Percentiles rank a stretch among this genome's conserved stretches.
Conservation (phyloP, 2,888 invertebrate species). For the Zele albiditarsus region DNA sequence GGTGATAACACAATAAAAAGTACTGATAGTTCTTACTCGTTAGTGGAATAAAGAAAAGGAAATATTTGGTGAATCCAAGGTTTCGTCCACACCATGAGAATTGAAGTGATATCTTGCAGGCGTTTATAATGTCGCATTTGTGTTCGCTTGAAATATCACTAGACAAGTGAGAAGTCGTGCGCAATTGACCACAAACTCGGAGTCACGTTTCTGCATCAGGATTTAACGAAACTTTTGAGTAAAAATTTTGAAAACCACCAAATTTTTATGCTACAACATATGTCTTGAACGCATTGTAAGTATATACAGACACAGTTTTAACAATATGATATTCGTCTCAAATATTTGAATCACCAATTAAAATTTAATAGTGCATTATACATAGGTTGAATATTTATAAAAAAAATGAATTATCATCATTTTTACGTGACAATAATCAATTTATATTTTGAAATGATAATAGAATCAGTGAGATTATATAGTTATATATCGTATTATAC, state of each 20-base stretch:
- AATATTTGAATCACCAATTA: background rate
- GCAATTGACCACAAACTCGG: background rate
- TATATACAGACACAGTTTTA: background rate
- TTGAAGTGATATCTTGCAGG: slow-evolving; percentile 1
- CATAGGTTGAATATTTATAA: background rate
- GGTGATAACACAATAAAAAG: too few relatives aligned
- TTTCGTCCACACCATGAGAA: background rate
- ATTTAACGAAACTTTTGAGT: background rate
- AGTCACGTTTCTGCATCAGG: slow-evolving; percentile 4
- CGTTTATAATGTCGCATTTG: background rate
- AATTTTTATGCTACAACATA: background rate
- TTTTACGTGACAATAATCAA: too few relatives aligned
- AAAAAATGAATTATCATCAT: background rate
- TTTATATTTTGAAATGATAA: too few relatives aligned
- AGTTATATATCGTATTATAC: too few relatives aligned
- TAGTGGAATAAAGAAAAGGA: too few relatives aligned
- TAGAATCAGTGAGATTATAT: too few relatives aligned
- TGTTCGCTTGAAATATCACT: background rate
- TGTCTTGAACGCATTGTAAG: background rate
- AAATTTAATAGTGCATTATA: background rate
- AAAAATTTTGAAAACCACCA: background rate
- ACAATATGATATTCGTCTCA: background rate
- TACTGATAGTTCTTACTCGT: too few relatives aligned
- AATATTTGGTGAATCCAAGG: too few relatives aligned
- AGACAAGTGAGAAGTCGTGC: slow-evolving; percentile 15